Evolutionary conservation across 2,888 invertebrate genomes (phyloP), one percentile per base, ranked within the genome.

Genomic region (Lydus trimaculatus): DNA sequence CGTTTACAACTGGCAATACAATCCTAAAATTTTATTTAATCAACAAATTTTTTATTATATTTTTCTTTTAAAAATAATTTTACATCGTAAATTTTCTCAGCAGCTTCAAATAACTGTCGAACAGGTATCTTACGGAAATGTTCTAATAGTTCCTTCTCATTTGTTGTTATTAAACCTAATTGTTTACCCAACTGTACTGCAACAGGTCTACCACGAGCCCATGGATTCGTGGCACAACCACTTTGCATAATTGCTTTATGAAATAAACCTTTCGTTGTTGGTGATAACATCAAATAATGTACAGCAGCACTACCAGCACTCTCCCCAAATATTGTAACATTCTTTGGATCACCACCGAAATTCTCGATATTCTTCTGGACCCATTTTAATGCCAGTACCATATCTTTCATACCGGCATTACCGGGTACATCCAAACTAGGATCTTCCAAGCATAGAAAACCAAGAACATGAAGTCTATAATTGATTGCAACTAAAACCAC

Each of bases 361-460:
- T 79, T 80, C 2, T 77, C 71, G n/a, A 86, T 85, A 71, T 87
- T 87, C 0, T 79, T 76, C 67, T 86, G 84, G 0, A 87, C 79
- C 86, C 87, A 87, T 66, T 83, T 84, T 31, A 87, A 72, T 0
- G 86, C 87, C 74, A 86, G 70, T 1, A 86, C 80, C 77, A 86
- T 85, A 76, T 87, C 87, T 77, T 87, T 87, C 0, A 87, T 76
- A 2, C 86, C 87, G 0, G 86, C 85, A 78, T 87, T 87, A 2
- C 87, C 87, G 0, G 87, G 86, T 62, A 87, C 81, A 64, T 83
- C 82, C 13, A 86, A 76, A 2, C 82, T 77, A 4, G 82, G 76
- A 70, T 87, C 86, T 61, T 84, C 81, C 0, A 87, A 77, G 17
- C 84, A 83, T 31, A 87, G 80, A 64, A 87, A 87, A 31, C 87